phyloP scores from a whole-genome alignment of 2,797 vertebrate species.

The Sciaenops ocellatus region DNA sequence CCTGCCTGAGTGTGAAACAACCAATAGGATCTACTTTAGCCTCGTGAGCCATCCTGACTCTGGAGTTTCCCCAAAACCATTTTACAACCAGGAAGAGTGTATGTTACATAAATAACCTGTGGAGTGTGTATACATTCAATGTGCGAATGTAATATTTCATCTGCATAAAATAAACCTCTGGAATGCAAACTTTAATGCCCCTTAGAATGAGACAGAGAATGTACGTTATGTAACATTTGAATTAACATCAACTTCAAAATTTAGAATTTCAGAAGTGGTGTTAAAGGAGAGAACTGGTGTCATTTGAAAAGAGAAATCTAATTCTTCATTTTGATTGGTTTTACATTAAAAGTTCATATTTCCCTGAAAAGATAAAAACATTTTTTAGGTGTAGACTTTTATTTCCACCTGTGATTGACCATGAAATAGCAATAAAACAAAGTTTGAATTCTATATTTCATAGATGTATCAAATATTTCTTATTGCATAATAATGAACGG shows the following conservation, averaged over 20 bases:
- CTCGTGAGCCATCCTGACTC: conserved; percentile 32
- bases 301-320: no score
- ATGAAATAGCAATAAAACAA: not conserved
- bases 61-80: conserved; percentile 27
- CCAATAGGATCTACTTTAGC: not conserved
- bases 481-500: not conserved
- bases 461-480: not conserved
- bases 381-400: not conserved
- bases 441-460: not conserved
- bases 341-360: not conserved
- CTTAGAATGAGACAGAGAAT: not conserved
- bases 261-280: not conserved
- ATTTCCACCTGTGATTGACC: not conserved
- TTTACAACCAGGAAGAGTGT: not conserved
- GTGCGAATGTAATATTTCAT: not conserved
- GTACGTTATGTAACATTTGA: no score
- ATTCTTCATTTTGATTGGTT: not conserved
- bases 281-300: conserved; percentile 25
- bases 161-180: not conserved
- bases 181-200: not conserved
- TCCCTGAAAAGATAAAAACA: not conserved
- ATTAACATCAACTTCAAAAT: not conserved
- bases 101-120: not conserved
- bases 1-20: conserved; percentile 41
- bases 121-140: not conserved